These are phyloP conservation scores for Timema cristinae DNA, from an alignment of 2,888 invertebrate genomes.

Conservation along the genomic window DNA sequence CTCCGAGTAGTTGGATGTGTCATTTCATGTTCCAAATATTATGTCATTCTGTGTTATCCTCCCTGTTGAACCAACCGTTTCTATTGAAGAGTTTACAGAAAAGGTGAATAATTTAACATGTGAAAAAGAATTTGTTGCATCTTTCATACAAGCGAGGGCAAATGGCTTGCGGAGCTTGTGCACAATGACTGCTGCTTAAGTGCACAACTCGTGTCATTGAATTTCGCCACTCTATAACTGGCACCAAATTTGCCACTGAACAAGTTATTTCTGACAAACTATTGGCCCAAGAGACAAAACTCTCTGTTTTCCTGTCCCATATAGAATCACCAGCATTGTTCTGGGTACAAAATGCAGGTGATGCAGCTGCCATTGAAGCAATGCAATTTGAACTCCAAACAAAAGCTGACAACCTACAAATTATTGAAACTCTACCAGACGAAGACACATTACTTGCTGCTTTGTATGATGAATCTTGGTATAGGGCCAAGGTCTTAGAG, in stretches of 20 bases:
- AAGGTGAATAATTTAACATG: conserved; percentile 44
- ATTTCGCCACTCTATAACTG: conserved; percentile 11
- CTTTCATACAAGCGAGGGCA: conserved; percentile 47
- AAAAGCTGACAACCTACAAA: conserved; percentile 50
- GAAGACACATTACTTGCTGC: conserved; percentile 61
- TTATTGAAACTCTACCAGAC: conserved; percentile 18
- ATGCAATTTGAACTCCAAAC: conserved; percentile 54
- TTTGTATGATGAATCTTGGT: conserved; percentile 61
- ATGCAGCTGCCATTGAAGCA: conserved; percentile 37
- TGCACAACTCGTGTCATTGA: conserved; percentile 47
- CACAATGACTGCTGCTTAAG: conserved; percentile 52
- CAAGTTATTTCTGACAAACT: not conserved
- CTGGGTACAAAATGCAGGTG: conserved; percentile 68
- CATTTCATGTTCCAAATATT: conserved; percentile 40
- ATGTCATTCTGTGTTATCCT: conserved; percentile 41
- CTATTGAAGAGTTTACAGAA: conserved; percentile 42
- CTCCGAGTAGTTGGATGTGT: conserved; percentile 37
- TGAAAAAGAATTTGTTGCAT: conserved; percentile 53
- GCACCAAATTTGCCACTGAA: not conserved
- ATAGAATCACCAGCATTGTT: conserved; percentile 62
- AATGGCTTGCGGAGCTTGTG: conserved; percentile 55
- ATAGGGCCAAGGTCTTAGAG: conserved; percentile 59
- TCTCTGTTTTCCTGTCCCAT: conserved; percentile 3
- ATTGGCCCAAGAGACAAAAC: not conserved
- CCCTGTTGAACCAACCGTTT: conserved; percentile 40